phyloP scores from a whole-genome alignment of 2,113 vertebrate genomes.

The Tragelaphus scriptus region DNA sequence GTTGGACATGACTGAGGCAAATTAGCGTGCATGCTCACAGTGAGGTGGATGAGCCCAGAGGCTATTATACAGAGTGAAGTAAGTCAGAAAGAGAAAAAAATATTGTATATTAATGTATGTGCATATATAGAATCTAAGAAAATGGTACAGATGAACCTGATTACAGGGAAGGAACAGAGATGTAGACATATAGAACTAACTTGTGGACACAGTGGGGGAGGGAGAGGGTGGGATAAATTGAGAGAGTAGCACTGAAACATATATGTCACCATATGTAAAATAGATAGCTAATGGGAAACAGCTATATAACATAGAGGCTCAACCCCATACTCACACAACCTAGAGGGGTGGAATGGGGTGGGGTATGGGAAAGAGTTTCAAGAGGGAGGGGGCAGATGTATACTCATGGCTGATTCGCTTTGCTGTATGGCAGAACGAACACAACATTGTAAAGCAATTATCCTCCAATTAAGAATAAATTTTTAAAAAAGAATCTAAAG shows the following conservation, averaged over 20 bases:
- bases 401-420: background rate
- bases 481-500: background rate
- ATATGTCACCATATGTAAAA: background rate
- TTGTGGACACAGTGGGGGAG: background rate
- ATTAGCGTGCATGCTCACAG: background rate
- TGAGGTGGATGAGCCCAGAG: background rate
- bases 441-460: background rate
- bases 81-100: background rate
- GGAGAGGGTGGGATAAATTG: background rate
- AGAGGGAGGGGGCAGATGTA: background rate
- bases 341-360: background rate
- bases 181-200: background rate
- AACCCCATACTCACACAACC: background rate
- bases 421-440: background rate
- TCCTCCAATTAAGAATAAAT: background rate
- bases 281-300: background rate
- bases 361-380: background rate
- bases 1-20: background rate
- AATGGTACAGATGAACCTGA: background rate
- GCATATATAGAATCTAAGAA: background rate
- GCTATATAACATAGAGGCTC: background rate
- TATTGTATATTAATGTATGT: background rate
- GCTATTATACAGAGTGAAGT: background rate
- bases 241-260: background rate
- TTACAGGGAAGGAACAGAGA: background rate